A percentile compares a stretch with the other conserved stretches of the same genome.
Conservation (phyloP, 2,113 vertebrate species). For the Hepsetus odoe region DNA sequence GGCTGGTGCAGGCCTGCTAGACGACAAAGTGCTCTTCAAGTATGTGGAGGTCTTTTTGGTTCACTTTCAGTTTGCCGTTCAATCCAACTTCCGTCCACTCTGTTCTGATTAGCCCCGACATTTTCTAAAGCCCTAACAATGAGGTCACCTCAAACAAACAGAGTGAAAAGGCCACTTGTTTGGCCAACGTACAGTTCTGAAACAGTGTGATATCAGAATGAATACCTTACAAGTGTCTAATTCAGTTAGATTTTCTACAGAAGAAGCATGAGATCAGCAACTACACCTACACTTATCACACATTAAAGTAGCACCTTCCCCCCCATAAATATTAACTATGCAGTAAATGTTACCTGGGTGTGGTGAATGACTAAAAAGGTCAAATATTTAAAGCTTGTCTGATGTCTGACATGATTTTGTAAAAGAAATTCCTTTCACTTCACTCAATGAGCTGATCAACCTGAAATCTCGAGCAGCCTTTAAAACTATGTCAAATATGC, state of each 20-base stretch:
- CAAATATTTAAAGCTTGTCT: neutral
- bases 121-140: neutral
- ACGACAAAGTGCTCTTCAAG: slow-evolving; percentile 60
- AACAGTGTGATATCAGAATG: neutral
- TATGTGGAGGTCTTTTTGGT: slow-evolving; percentile 47
- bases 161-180: neutral
- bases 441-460: no score
- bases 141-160: neutral
- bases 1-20: slow-evolving; percentile 63
- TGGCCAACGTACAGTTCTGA: neutral
- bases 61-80: slow-evolving; percentile 11
- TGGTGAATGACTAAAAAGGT: neutral
- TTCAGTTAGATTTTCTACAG: neutral
- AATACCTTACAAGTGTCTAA: neutral
- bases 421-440: no score
- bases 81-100: neutral
- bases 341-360: neutral
- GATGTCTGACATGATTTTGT: neutral
- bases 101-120: neutral
- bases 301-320: neutral
- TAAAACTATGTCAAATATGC: no score
- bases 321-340: neutral
- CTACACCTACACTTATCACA: neutral
- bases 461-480: no score
- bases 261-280: neutral